Percentiles rank a stretch among this genome's conserved stretches.
These are phyloP conservation scores for Idris sp. DNA, from an alignment of 1,140 invertebrate genomes.

Conservation along the genomic window DNA sequence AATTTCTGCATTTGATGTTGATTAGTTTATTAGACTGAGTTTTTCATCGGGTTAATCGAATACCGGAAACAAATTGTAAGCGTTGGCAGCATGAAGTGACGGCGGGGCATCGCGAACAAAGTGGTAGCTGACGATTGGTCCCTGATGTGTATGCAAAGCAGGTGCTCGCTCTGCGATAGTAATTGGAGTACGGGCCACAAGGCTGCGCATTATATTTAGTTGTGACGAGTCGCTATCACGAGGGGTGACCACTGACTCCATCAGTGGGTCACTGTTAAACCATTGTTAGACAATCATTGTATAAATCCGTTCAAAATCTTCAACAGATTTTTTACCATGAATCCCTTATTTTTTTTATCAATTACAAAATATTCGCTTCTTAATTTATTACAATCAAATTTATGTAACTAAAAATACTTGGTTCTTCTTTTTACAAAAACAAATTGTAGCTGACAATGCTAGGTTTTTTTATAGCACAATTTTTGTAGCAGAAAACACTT, in stretches of 20 bases:
- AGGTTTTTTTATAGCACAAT: no score
- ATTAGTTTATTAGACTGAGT: no score
- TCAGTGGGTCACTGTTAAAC: constrained; percentile 74
- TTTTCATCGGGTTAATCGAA: constrained; percentile 49
- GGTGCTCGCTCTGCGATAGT: constrained; percentile 67
- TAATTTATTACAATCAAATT: no score
- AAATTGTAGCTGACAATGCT: no score
- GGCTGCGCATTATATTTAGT: constrained; percentile 75
- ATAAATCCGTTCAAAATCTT: constrained; percentile 52
- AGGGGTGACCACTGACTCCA: constrained; percentile 64
- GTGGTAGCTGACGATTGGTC: constrained; percentile 66
- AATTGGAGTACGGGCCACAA: constrained; percentile 74
- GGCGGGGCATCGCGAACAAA: constrained; percentile 52
- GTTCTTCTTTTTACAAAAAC: no score
- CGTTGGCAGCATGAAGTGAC: constrained; percentile 25
- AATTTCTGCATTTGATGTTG: no score
- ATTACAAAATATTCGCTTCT: no score
- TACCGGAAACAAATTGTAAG: constrained; percentile 54
- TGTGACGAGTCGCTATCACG: constrained; percentile 63
- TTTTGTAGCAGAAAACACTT: no score
- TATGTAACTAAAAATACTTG: no score
- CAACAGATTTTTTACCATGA: no score
- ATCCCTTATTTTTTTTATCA: no score
- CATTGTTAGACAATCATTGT: constrained; percentile 73
- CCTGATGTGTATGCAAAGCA: constrained; percentile 73